Percentiles rank a stretch among this genome's conserved stretches.
Evolutionary conservation across 1,140 invertebrate genomes (phyloP).

Genomic region (Drosophila leontia): DNA sequence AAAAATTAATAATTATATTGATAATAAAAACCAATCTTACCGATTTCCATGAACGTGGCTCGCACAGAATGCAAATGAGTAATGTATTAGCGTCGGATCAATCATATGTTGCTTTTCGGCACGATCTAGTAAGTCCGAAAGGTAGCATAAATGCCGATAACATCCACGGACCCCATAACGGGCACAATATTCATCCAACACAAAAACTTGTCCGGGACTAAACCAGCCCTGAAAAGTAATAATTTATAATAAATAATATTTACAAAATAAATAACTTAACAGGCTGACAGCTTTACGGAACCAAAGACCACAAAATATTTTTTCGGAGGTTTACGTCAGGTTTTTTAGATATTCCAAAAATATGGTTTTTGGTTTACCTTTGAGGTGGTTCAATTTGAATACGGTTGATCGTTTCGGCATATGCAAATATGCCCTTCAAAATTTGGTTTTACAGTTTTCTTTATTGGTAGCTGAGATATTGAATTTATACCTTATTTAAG

Average conservation of each 20-base stretch:
- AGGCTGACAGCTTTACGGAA: too few species aligned
- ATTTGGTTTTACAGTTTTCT: too few species aligned
- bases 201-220: conserved; percentile 99
- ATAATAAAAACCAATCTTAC: conserved; percentile 26
- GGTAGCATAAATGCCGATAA: conserved; percentile 97
- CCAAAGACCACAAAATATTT: too few species aligned
- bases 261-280: not conserved
- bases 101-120: conserved; percentile 97
- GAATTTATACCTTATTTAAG: too few species aligned
- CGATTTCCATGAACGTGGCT: conserved; percentile 98
- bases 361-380: too few species aligned
- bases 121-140: conserved; percentile 97
- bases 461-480: too few species aligned
- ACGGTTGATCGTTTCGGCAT: too few species aligned
- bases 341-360: too few species aligned
- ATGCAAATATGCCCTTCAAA: too few species aligned
- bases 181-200: conserved; percentile 99
- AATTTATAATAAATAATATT: conserved; percentile 1
- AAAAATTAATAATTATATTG: conserved; percentile 35
- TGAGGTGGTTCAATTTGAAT: too few species aligned
- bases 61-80: conserved; percentile 99
- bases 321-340: too few species aligned
- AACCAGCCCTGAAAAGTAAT: conserved; percentile 94
- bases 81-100: conserved; percentile 99
- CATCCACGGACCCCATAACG: conserved; percentile 98